Conservation (phyloP, 2,888 invertebrate species). For the Melanophora roralis region DNA sequence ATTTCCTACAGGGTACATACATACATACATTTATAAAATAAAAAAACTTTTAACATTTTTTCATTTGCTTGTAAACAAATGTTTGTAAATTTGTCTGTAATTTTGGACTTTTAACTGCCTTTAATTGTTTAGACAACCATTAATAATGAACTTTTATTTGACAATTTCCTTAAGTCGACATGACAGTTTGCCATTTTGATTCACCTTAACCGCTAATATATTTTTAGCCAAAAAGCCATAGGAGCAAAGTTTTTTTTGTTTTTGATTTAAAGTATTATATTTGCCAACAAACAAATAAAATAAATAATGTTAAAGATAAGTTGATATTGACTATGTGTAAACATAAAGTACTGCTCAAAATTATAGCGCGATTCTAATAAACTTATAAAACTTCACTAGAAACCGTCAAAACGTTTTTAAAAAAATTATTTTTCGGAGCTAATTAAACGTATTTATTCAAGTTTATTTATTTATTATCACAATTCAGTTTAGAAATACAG, state of each 20-base stretch:
- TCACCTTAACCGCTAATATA: slow-evolving; percentile 60
- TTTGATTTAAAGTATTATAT: slow-evolving; percentile 15
- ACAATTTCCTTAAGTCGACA: slow-evolving; percentile 61
- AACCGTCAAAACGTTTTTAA: too few species aligned
- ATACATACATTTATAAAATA: too few species aligned
- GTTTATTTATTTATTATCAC: too few species aligned
- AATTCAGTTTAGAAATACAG: too few species aligned
- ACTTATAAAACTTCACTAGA: too few species aligned
- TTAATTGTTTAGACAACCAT: slow-evolving; percentile 43
- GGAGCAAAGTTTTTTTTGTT: slow-evolving; percentile 23
- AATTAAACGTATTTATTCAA: too few species aligned
- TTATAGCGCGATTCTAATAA: too few species aligned
- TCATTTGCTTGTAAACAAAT: not conserved
- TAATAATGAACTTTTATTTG: slow-evolving; percentile 54
- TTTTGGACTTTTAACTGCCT: slow-evolving; percentile 7
- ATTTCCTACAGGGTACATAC: too few species aligned
- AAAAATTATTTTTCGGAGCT: too few species aligned
- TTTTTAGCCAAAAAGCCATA: slow-evolving; percentile 48
- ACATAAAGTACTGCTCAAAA: too few species aligned
- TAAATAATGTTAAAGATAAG: slow-evolving; percentile 54
- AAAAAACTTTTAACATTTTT: too few species aligned
- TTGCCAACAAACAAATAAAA: slow-evolving; percentile 29
- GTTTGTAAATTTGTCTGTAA: not conserved
- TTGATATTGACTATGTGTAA: not conserved
- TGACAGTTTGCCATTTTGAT: slow-evolving; percentile 61